Conservation (phyloP, 2,797 vertebrate species). For the Sebastes hubbsi region DNA sequence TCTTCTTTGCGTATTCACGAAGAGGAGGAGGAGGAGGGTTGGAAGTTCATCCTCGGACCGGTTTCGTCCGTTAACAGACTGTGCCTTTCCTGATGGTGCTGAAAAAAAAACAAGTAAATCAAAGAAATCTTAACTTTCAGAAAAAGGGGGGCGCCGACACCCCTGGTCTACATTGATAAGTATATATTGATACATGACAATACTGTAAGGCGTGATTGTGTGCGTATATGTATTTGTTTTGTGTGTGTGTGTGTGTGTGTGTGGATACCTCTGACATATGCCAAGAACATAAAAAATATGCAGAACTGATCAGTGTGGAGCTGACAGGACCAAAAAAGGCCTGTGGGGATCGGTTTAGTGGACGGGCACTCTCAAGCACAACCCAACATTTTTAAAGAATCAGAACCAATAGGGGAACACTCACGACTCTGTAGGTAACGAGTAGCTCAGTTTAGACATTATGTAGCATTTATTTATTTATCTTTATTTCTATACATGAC, state of each 20-base stretch:
- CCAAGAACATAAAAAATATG: conserved; percentile 85
- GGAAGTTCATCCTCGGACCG: conserved; percentile 56
- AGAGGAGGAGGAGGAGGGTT: conserved; percentile 48
- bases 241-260: conserved; percentile 39
- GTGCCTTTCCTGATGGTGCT: conserved; percentile 99
- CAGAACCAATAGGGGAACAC: neutral
- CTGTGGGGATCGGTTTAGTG: conserved; percentile 52
- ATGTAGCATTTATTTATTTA: conserved; percentile 72
- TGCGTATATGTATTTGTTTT: conserved; percentile 46
- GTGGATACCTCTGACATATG: conserved; percentile 75
- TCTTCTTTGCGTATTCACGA: neutral
- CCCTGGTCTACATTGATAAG: conserved; percentile 61
- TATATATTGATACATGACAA: conserved; percentile 73
- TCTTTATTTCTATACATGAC: neutral
- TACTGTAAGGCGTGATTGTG: conserved; percentile 71
- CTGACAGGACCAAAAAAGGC: conserved; percentile 84
- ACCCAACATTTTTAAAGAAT: conserved; percentile 50
- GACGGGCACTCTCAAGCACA: conserved; percentile 78
- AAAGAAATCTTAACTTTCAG: conserved; percentile 82
- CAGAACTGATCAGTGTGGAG: conserved; percentile 80
- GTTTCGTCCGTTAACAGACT: conserved; percentile 83
- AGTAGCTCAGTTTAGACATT: conserved; percentile 29
- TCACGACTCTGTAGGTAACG: conserved; percentile 24
- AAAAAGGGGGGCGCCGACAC: conserved; percentile 59
- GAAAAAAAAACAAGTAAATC: conserved; percentile 71